Evolutionary conservation across 2,888 invertebrate genomes (phyloP).

Genomic region (Gari tellinella): DNA sequence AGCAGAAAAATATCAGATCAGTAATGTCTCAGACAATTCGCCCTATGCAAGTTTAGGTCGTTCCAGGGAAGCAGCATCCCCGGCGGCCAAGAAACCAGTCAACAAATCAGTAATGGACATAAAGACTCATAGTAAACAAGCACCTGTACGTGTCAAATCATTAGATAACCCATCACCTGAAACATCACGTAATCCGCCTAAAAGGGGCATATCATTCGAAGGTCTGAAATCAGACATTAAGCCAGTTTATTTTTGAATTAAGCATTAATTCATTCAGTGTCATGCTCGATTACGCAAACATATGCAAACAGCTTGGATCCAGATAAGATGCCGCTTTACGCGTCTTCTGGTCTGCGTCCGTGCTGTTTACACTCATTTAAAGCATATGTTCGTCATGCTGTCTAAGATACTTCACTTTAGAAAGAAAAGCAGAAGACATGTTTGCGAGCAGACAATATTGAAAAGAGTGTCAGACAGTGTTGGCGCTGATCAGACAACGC

Average conservation of each 20-base stretch:
- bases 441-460: no score
- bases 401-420: no score
- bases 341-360: no score
- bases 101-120: slow-evolving; percentile 28
- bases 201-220: slow-evolving; percentile 49
- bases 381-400: no score
- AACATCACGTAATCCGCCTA: slow-evolving; percentile 20
- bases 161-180: slow-evolving; percentile 43
- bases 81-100: slow-evolving; percentile 13
- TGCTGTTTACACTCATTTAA: no score
- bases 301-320: no score
- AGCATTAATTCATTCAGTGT: no score
- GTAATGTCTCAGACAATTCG: neutral
- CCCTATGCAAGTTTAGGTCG: neutral
- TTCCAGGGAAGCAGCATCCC: neutral
- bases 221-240: slow-evolving; percentile 25
- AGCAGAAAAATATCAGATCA: neutral
- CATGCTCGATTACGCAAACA: no score
- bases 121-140: slow-evolving; percentile 14
- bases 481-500: no score
- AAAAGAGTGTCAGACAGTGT: no score
- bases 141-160: slow-evolving; percentile 38
- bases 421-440: no score
- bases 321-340: no score
- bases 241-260: slow-evolving; percentile 49